Evolutionary conservation across 2,113 vertebrate genomes (phyloP), one percentile per base, ranked within the genome.

Genomic region (Aviceda subcristata): DNA sequence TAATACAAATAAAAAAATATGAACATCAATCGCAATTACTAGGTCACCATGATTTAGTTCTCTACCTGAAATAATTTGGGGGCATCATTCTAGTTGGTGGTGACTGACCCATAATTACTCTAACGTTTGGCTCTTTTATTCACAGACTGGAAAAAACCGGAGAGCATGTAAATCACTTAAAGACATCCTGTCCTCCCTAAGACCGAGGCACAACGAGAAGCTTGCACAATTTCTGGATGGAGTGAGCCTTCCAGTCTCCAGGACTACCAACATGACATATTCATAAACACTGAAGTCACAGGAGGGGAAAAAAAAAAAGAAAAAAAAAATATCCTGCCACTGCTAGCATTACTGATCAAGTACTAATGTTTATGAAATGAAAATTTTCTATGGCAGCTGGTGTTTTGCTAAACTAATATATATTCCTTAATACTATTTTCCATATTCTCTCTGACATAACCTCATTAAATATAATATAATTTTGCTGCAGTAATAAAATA

Each of bases 361-460:
- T 67, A 50, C 23, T 93, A 12, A 87, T 45, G 24, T 19, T 81
- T 67, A 74, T 71, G 38, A 81, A 53, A 93, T 24, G 5, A 66
- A 39, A 10, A 53, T 63, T 85, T 81, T 60, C 85, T 78, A 5
- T 41, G n/a, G 60, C 57, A 90, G 66, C 46, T 86, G 36, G 32
- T 79, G 39, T 38, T 50, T 75, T 91, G 34, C 29, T 87, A 55
- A 92, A 66, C 46, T 63, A 63, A 85, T 85, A 75, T 26, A 53
- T 74, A 57, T n/a, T 71, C 45, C 41, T 72, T 91, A 78, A 87
- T 71, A 50, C 3, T 90, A 7, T 78, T 97, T 89, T 66, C 85
- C 5, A 4, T 60, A 39, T 77, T 62, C 84, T 69, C 30, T 60
- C 81, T 92, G 50, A 50, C 59, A 66, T 69, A 73, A 22, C 73